phyloP scores from a whole-genome alignment of 1,140 invertebrate genomes.

The Cotesia vestalis region DNA sequence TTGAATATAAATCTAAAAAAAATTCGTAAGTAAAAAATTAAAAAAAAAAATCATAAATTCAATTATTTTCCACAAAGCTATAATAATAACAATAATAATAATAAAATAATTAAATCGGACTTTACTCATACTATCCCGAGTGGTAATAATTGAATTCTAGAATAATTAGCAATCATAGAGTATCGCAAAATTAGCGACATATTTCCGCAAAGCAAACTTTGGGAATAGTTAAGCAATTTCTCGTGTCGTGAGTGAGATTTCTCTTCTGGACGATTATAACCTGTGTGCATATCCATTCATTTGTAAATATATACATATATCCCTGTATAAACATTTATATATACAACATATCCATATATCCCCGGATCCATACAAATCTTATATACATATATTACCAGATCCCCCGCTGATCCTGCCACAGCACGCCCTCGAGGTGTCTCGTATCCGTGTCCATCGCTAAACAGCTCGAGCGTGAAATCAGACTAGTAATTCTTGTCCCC shows the following conservation, averaged over 20 bases:
- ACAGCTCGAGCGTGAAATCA: slow-evolving; percentile 61
- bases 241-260: slow-evolving; percentile 32
- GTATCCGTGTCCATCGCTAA: slow-evolving; percentile 60
- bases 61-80: no score
- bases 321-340: not conserved
- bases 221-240: slow-evolving; percentile 30
- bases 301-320: slow-evolving; percentile 45
- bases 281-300: slow-evolving; percentile 32
- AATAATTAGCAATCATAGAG: slow-evolving; percentile 30
- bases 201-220: slow-evolving; percentile 28
- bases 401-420: slow-evolving; percentile 46
- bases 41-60: no score
- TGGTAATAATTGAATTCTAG: slow-evolving; percentile 30
- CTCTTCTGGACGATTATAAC: slow-evolving; percentile 26
- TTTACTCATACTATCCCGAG: slow-evolving; percentile 10
- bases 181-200: slow-evolving; percentile 13
- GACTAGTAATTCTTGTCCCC: slow-evolving; percentile 51
- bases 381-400: slow-evolving; percentile 40
- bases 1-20: no score
- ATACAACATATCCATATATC: slow-evolving; percentile 39
- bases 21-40: no score
- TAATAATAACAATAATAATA: not conserved
- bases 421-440: slow-evolving; percentile 56
- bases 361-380: slow-evolving; percentile 34
- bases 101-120: not conserved